These are phyloP conservation scores for Aphidius gifuensis DNA, from an alignment of 1,140 invertebrate genomes.

Conservation along the genomic window DNA sequence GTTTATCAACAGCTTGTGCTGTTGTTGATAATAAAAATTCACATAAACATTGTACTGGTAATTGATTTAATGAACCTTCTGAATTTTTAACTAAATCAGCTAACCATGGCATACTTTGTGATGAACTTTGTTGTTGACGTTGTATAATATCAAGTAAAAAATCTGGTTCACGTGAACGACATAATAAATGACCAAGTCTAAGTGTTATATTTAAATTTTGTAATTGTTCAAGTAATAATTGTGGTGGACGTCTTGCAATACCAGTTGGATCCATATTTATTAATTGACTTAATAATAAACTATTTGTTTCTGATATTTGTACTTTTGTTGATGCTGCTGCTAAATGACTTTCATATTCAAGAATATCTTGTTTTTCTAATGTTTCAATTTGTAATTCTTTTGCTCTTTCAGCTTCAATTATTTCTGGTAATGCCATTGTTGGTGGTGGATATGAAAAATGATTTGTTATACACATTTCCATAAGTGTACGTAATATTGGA, in stretches of 20 bases:
- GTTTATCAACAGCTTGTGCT: slow-evolving; percentile 55
- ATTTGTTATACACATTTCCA: slow-evolving; percentile 97
- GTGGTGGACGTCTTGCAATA: slow-evolving; percentile 74
- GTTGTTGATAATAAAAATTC: slow-evolving; percentile 86
- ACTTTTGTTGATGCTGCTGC: slow-evolving; percentile 83
- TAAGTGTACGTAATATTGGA: slow-evolving; percentile 86
- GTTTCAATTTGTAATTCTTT: slow-evolving; percentile 69
- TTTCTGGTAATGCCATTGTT: slow-evolving; percentile 61
- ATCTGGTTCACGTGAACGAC: slow-evolving; percentile 84
- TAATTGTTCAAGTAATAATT: slow-evolving; percentile 75
- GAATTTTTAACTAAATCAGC: slow-evolving; percentile 90
- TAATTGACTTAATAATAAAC: slow-evolving; percentile 77
- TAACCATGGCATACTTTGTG: slow-evolving; percentile 94
- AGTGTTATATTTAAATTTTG: slow-evolving; percentile 73
- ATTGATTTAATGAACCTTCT: slow-evolving; percentile 79
- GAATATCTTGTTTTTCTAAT: slow-evolving; percentile 77
- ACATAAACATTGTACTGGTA: slow-evolving; percentile 94
- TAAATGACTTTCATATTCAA: slow-evolving; percentile 91
- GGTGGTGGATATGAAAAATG: slow-evolving; percentile 78
- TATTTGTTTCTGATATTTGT: slow-evolving; percentile 87
- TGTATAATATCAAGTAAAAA: slow-evolving; percentile 92
- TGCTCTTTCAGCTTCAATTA: slow-evolving; percentile 60
- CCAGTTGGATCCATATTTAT: slow-evolving; percentile 80
- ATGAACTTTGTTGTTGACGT: slow-evolving; percentile 71
- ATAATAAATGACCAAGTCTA: slow-evolving; percentile 86